A percentile compares a stretch with the other conserved stretches of the same genome.
Conservation (phyloP, 2,888 invertebrate species). For the Sicus ferrugineus region DNA sequence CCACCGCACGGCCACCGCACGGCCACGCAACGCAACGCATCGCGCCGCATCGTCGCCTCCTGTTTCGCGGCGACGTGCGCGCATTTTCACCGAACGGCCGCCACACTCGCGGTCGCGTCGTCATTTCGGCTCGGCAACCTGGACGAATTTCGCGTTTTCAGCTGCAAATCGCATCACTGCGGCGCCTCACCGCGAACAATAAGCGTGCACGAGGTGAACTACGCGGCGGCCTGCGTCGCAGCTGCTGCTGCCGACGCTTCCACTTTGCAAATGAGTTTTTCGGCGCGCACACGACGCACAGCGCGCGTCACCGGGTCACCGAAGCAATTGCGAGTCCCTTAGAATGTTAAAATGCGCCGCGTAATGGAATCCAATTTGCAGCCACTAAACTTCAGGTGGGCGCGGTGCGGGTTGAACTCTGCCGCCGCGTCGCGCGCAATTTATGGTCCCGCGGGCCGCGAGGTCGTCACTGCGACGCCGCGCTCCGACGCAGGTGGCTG, state of each 20-base stretch:
- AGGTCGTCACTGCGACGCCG: constrained; percentile 14
- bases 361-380: constrained; percentile 52
- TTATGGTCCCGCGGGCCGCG: constrained; percentile 33
- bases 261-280: constrained; percentile 61
- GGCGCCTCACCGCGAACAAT: too few species aligned
- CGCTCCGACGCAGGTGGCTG: constrained; percentile 1
- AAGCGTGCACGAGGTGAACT: too few species aligned
- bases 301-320: constrained; percentile 30
- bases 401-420: background rate
- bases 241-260: constrained; percentile 41
- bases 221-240: background rate
- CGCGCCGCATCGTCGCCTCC: too few species aligned
- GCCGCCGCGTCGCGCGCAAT: constrained; percentile 31
- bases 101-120: too few species aligned
- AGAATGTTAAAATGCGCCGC: constrained; percentile 52
- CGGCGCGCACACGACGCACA: constrained; percentile 48
- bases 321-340: constrained; percentile 59
- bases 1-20: too few species aligned
- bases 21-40: too few species aligned
- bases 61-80: too few species aligned
- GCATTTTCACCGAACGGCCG: too few species aligned
- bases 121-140: too few species aligned
- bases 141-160: too few species aligned
- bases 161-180: too few species aligned
- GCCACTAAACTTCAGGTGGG: constrained; percentile 10